Base-by-base conservation (phyloP, 53 echinoderm and acorn worm species). In the Pentamera pediparva region DNA sequence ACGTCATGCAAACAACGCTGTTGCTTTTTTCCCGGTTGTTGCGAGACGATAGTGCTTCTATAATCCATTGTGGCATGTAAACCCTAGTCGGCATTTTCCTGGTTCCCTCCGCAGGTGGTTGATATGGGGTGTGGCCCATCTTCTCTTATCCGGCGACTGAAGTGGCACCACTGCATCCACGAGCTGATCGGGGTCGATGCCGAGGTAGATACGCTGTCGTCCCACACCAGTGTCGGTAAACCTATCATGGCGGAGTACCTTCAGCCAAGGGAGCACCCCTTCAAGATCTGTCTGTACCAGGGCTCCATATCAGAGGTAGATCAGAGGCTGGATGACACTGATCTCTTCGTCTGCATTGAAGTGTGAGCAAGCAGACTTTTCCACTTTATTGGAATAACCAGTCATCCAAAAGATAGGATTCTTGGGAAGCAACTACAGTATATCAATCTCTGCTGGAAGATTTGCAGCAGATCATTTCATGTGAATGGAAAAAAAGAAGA, bases 61-160 rank as follows among this genome's bases (percentile, higher is more conserved):
- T n/a, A n/a, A n/a, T n/a, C n/a, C n/a, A n/a, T n/a, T n/a, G n/a
- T n/a, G n/a, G n/a, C n/a, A n/a, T n/a, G n/a, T n/a, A n/a, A n/a
- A n/a, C n/a, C n/a, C n/a, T n/a, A n/a, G n/a, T n/a, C n/a, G n/a
- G n/a, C n/a, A n/a, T n/a, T n/a, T n/a, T n/a, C n/a, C n/a, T 41
- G 15, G 8, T 7, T 54, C 54, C 25, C 20, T 60, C 6, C 11
- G 32, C 37, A 98, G 98, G 98, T 98, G 30, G 75, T 91, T 64
- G 98, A 98, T 35, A 91, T 98, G 75, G 98, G 98, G 9, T 98
- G 98, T 51, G 90, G 90, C 2, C 91, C 91, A 27, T 83, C 88
- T 17, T 78, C 77, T 13, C 56, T 98, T 22, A 35, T 98, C 7
- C 75, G 81, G 8, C 67, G 72, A 19, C 86, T 98, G 32, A 98